A percentile compares a stretch with the other conserved stretches of the same genome.
phyloP scores from a whole-genome alignment of 2,113 vertebrate species.

The Lota lota region DNA sequence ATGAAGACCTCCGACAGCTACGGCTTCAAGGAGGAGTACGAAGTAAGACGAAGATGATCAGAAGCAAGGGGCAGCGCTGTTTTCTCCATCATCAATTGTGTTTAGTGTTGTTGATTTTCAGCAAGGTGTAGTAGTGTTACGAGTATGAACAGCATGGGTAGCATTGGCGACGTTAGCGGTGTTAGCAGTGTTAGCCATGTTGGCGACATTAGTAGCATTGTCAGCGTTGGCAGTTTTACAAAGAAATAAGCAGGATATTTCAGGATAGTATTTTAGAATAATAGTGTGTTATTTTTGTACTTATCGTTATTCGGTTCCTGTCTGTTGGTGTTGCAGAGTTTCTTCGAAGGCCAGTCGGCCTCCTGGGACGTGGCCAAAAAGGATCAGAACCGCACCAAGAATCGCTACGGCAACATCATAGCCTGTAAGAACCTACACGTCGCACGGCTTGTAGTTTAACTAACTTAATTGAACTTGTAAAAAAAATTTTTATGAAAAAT shows the following conservation, averaged over 20 bases:
- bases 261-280: background rate
- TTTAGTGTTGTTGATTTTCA: too few relatives aligned
- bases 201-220: too few relatives aligned
- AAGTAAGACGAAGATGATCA: slow-evolving; percentile 74
- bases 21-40: slow-evolving; percentile 98
- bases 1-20: slow-evolving; percentile 99
- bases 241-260: background rate
- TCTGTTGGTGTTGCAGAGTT: slow-evolving; percentile 86
- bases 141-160: too few relatives aligned
- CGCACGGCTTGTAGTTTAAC: too few relatives aligned
- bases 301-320: slow-evolving; percentile 28
- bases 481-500: too few relatives aligned
- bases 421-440: slow-evolving; percentile 84
- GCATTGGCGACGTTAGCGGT: too few relatives aligned
- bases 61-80: too few relatives aligned
- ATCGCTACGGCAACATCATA: slow-evolving; percentile 99
- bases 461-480: too few relatives aligned
- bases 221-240: too few relatives aligned
- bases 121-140: too few relatives aligned
- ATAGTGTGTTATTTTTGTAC: slow-evolving; percentile 17
- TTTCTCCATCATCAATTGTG: too few relatives aligned
- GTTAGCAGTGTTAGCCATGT: too few relatives aligned
- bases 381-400: slow-evolving; percentile 98
- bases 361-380: slow-evolving; percentile 99
- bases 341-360: slow-evolving; percentile 98